phyloP scores from a whole-genome alignment of 1,140 invertebrate genomes.

The Dinoponera quadriceps region DNA sequence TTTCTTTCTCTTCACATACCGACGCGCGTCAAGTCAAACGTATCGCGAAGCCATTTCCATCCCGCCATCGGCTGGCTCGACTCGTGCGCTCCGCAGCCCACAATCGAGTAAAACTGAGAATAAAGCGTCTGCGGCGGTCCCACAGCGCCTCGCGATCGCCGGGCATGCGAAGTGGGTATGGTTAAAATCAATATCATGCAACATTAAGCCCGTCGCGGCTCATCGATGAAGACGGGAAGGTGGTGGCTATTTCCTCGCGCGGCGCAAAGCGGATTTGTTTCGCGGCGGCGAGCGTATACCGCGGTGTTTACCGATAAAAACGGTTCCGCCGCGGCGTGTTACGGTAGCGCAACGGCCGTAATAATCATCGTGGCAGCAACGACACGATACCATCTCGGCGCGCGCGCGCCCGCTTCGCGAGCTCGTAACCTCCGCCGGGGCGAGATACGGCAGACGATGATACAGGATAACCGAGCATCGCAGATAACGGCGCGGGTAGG shows the following conservation, averaged over 20 bases:
- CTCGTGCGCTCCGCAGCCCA: too few relatives aligned
- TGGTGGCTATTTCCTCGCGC: neutral
- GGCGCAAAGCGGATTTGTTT: conserved; percentile 5
- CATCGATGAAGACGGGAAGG: neutral
- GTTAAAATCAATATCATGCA: too few relatives aligned
- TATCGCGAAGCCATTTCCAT: too few relatives aligned
- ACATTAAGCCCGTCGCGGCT: neutral
- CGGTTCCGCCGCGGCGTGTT: conserved; percentile 13
- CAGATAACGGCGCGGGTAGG: conserved; percentile 61
- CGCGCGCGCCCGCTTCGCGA: conserved; percentile 30
- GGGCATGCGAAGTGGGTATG: too few relatives aligned
- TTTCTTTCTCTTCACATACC: too few relatives aligned
- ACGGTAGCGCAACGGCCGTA: conserved; percentile 43
- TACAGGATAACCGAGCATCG: conserved; percentile 59
- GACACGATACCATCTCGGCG: conserved; percentile 63
- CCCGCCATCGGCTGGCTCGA: too few relatives aligned
- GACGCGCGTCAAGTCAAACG: too few relatives aligned
- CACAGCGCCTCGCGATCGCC: too few relatives aligned
- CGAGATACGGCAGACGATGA: conserved; percentile 56
- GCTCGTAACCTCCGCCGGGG: conserved; percentile 60
- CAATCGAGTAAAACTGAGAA: too few relatives aligned
- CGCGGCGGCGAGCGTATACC: neutral
- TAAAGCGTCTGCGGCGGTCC: too few relatives aligned
- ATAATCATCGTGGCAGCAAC: conserved; percentile 64
- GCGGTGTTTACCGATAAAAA: conserved; percentile 37